Evolutionary conservation across 2,888 invertebrate genomes (phyloP).

Genomic region (Cynaeus angustus): DNA sequence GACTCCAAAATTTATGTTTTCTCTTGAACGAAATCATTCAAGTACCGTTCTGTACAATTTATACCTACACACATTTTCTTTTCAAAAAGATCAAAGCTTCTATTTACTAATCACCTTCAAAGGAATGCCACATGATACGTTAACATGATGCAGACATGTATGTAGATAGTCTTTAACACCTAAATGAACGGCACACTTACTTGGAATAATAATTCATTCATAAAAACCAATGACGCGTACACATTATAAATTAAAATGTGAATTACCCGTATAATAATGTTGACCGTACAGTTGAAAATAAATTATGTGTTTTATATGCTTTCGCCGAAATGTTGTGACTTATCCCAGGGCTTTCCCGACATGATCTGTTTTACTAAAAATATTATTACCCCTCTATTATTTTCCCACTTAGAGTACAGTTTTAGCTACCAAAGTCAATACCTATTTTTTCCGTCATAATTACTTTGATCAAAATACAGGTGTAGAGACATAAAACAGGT

Average conservation of each 20-base stretch:
- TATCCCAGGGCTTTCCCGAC: background rate
- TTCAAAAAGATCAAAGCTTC: background rate
- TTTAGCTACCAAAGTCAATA: too few species aligned
- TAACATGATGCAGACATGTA: background rate
- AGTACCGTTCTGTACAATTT: too few species aligned
- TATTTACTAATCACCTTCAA: background rate
- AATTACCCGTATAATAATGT: background rate
- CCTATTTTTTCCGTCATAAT: background rate
- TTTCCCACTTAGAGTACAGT: too few species aligned
- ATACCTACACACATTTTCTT: background rate
- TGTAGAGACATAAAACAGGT: background rate
- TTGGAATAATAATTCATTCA: conserved; percentile 26
- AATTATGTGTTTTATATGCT: background rate
- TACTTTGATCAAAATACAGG: background rate
- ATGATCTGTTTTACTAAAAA: background rate
- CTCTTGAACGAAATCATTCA: too few species aligned
- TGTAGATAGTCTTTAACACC: conserved; percentile 3
- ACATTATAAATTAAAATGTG: background rate
- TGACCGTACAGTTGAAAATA: too few species aligned
- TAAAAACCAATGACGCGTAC: conserved; percentile 15
- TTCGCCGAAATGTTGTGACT: background rate
- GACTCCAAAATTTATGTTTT: too few species aligned
- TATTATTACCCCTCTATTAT: too few species aligned
- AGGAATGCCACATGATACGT: background rate
- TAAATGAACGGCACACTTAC: conserved; percentile 4